These are phyloP conservation scores for Panopea generosa DNA, from an alignment of 2,888 invertebrate genomes.

Conservation along the genomic window DNA sequence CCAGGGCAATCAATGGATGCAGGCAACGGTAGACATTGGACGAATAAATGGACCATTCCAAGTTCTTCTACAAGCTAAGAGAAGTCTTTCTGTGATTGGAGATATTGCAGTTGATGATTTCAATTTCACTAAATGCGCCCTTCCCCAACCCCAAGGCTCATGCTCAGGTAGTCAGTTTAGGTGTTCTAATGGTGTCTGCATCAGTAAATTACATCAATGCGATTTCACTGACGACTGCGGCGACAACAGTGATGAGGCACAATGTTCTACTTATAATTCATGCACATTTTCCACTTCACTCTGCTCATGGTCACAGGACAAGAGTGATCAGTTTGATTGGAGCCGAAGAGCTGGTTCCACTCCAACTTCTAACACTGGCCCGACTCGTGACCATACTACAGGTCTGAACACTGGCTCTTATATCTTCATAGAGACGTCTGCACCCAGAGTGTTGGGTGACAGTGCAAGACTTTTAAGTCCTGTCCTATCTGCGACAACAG, in stretches of 20 bases:
- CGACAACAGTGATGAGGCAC: slow-evolving; percentile 70
- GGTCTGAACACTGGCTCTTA: slow-evolving; percentile 75
- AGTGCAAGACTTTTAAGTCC: slow-evolving; percentile 81
- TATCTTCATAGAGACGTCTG: slow-evolving; percentile 79
- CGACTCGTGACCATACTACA: slow-evolving; percentile 73
- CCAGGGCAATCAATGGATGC: slow-evolving; percentile 73
- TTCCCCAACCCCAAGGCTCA: slow-evolving; percentile 64
- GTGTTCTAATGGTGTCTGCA: slow-evolving; percentile 72
- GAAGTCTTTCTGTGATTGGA: slow-evolving; percentile 69
- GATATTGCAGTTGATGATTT: slow-evolving; percentile 81
- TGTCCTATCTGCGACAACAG: slow-evolving; percentile 54
- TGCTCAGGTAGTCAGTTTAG: slow-evolving; percentile 68
- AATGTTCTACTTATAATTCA: slow-evolving; percentile 52
- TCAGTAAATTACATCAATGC: slow-evolving; percentile 72
- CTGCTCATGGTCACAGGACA: slow-evolving; percentile 80
- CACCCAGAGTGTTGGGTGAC: slow-evolving; percentile 73
- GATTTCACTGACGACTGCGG: slow-evolving; percentile 82
- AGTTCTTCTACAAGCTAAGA: slow-evolving; percentile 70
- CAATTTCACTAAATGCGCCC: slow-evolving; percentile 72
- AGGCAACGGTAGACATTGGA: slow-evolving; percentile 74
- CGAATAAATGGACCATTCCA: slow-evolving; percentile 69
- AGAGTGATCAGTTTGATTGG: slow-evolving; percentile 77
- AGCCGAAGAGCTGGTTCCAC: slow-evolving; percentile 65
- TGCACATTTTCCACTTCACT: slow-evolving; percentile 79
- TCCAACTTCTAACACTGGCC: slow-evolving; percentile 68